Conservation (phyloP, 2,113 vertebrate genomes). For the Chionodraco myersi region DNA sequence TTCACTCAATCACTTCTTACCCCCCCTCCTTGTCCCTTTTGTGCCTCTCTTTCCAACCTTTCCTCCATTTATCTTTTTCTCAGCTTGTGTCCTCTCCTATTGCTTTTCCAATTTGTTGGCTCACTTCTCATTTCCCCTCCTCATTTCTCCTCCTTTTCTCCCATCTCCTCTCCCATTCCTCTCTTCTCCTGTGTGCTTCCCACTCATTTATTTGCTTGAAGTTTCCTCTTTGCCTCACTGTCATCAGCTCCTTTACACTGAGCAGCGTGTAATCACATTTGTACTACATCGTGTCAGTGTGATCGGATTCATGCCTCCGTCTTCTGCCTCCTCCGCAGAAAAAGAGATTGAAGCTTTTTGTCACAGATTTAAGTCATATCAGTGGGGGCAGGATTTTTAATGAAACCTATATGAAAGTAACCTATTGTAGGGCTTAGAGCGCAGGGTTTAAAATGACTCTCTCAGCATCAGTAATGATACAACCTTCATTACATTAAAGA, state of each 20-base stretch:
- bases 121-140: conserved; percentile 11
- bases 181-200: conserved; percentile 10
- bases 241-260: conserved; percentile 57
- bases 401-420: conserved; percentile 54
- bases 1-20: not conserved
- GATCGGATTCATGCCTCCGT: conserved; percentile 69
- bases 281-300: conserved; percentile 72
- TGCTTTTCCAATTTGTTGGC: conserved; percentile 24
- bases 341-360: conserved; percentile 70
- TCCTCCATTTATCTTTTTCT: conserved; percentile 10
- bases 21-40: not conserved
- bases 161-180: not conserved
- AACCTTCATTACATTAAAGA: conserved; percentile 53
- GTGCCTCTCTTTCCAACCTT: not conserved
- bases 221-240: conserved; percentile 47
- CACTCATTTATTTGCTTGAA: conserved; percentile 47
- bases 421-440: conserved; percentile 37
- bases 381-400: conserved; percentile 53
- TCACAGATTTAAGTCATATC: conserved; percentile 59
- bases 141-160: conserved; percentile 4
- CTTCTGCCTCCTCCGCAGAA: conserved; percentile 72
- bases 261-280: conserved; percentile 76
- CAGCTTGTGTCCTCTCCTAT: conserved; percentile 16
- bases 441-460: conserved; percentile 56
- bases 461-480: conserved; percentile 56